Evolutionary conservation across 1,140 invertebrate genomes (phyloP), one percentile per base, ranked within the genome.

Genomic region (Kradibia gibbosae): DNA sequence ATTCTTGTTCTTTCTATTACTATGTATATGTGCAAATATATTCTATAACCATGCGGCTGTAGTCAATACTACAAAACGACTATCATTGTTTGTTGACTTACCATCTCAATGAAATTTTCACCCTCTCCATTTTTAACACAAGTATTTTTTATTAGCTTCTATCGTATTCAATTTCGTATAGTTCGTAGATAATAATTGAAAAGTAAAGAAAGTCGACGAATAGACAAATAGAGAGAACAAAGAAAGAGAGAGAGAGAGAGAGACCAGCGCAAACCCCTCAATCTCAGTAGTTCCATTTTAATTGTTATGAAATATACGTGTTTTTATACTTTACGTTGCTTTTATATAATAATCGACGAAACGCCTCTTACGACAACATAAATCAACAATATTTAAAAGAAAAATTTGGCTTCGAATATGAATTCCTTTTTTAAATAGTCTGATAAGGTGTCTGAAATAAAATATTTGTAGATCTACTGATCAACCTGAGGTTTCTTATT

Each of bases 301-400:
- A 72, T 60, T 31, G 25, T 82, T 48, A 70, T 50, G 28, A 65
- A 50, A 45, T 65, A 53, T 53, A 25, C 34, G 34, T 62, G 42
- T 74, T 73, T 83, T 78, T 55, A 42, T 79, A 22, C 39, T 50
- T 22, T 31, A 22, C 62, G 76, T 31, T 60, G 39, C 55, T n/a
- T 67, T 22, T 39, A 34, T 67, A 39, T 36, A 8, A 67, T 67
- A n/a, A n/a, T n/a, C 62, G 62, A 22, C 34, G 62, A 17, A 39
- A 10, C 13, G 45, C 50, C 70, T 72, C 78, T 70, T 67, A 31
- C 62, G 76, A 78, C 48, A 62, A 77, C 80, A 71, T 81, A 81
- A 81, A 81, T 82, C 80, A 78, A 28, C 42, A 76, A 82, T 82
- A 81, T 82, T 78, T 73, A 50, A 72, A 82, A 78, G 80, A 78